Evolutionary conservation across 2,113 vertebrate species (phyloP).

Genomic region (Engraulis encrasicolus): DNA sequence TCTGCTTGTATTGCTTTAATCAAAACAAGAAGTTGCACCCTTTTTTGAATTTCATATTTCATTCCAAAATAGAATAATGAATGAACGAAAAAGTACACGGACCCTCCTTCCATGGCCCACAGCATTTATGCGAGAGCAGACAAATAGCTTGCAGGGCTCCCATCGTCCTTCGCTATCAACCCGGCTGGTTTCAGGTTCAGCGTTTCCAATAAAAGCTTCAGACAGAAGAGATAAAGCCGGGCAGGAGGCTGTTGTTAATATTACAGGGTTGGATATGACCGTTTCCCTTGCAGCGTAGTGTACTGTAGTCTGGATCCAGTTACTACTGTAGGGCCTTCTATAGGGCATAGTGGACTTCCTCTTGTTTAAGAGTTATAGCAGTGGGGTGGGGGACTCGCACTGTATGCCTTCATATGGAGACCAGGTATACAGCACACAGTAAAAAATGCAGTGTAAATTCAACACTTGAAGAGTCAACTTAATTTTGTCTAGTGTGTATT

Average conservation of each 20-base stretch:
- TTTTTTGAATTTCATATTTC: too few relatives aligned
- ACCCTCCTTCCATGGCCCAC: too few relatives aligned
- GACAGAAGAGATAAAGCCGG: not conserved
- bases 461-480: too few relatives aligned
- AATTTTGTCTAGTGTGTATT: too few relatives aligned
- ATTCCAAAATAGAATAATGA: too few relatives aligned
- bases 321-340: constrained; percentile 2
- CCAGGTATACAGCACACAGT: too few relatives aligned
- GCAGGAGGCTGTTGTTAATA: constrained; percentile 2
- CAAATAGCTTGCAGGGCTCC: not conserved
- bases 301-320: constrained; percentile 10
- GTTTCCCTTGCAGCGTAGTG: not conserved
- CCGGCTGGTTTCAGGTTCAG: not conserved
- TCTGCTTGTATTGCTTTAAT: too few relatives aligned
- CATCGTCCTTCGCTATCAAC: not conserved
- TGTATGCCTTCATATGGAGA: not conserved
- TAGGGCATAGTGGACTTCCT: not conserved
- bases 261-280: not conserved
- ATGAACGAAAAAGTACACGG: too few relatives aligned
- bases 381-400: too few relatives aligned
- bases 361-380: constrained; percentile 7
- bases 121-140: not conserved
- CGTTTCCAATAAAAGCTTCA: not conserved
- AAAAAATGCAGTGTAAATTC: too few relatives aligned
- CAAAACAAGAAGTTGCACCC: too few relatives aligned